Base-by-base conservation (phyloP, 2,113 vertebrate species). In the Leuciscus idus region DNA sequence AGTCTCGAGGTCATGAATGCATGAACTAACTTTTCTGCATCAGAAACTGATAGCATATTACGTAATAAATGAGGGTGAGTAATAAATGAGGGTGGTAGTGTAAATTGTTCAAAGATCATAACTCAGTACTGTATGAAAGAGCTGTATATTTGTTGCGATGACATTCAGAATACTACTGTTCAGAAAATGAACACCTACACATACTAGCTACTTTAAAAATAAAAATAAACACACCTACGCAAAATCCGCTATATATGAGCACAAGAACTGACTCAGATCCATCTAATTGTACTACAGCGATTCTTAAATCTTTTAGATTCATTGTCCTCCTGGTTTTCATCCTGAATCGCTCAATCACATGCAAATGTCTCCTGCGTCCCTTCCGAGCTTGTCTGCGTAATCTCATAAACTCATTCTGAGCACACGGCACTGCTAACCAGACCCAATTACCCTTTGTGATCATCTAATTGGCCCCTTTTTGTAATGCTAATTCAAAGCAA, bases 381-480 rank as follows among this genome's bases (percentile, higher is more conserved):
- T 66, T 61, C 39, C 21, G 12, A 75, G 52, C 74, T 50, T 55
- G 9, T 80, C 83, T 33, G 52, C 30, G 26, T 80, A 88, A 88
- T 84, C 50, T 76, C 74, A 72, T 50, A 72, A 83, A 80, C 52
- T 61, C 83, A 81, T 64, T 85, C 80, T 46, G 84, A 85, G 28
- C 84, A 76, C 72, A 80, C 21, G 15, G 28, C 48, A 36, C 73
- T 17, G 28, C 59, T 62, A 59, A 73, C 75, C 39, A 77, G 84
- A 77, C 57, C 39, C 48, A 84, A 79, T 86, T 79, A 75, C 23
- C 23, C 48, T 28, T 72, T 83, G 84, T 61, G 77, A 46, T 89
- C 72, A 77, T 81, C 66, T 86, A 83, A 84, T 84, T 84, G 74
- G 72, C 82, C 50, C 33, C 15, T 52, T 88, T 90, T 88, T 85